These are phyloP conservation scores for Apus apus DNA, from an alignment of 2,113 vertebrate genomes.

Conservation along the genomic window DNA sequence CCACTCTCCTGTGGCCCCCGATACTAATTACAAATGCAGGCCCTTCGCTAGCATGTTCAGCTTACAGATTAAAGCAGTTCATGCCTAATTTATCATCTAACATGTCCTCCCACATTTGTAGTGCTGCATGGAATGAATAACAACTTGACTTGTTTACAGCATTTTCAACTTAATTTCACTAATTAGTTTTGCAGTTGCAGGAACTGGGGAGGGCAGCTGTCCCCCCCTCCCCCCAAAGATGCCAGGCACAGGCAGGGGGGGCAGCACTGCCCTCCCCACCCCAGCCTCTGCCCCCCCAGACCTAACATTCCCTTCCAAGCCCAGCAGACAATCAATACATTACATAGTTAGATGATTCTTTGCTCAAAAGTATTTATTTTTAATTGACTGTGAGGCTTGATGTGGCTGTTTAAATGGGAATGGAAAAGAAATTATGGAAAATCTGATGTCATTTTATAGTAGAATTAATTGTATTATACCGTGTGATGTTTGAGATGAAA, in stretches of 20 bases:
- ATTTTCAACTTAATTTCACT: conserved; percentile 77
- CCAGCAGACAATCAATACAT: rapidly evolving
- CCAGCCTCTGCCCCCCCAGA: neutral
- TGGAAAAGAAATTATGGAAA: neutral
- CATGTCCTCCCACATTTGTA: conserved; percentile 78
- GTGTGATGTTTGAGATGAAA: neutral
- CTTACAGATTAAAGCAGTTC: conserved; percentile 79
- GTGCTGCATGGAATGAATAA: conserved; percentile 75
- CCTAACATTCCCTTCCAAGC: rapidly evolving
- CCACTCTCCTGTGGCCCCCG: conserved; percentile 78
- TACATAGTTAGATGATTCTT: too few relatives aligned
- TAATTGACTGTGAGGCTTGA: neutral
- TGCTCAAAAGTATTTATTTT: neutral
- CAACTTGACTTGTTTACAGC: conserved; percentile 77
- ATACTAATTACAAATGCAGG: conserved; percentile 84
- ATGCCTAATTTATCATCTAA: conserved; percentile 84
- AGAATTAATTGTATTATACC: rapidly evolving
- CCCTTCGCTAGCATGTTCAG: conserved; percentile 77
- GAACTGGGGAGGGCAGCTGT: neutral
- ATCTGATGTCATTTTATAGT: neutral
- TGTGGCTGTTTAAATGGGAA: neutral
- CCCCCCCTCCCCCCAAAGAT: rapidly evolving
- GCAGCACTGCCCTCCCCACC: neutral
- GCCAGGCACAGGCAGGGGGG: neutral
- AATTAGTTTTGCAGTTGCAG: conserved; percentile 75